Base-by-base conservation (phyloP, 2,888 invertebrate species). In the Andrena praecox region DNA sequence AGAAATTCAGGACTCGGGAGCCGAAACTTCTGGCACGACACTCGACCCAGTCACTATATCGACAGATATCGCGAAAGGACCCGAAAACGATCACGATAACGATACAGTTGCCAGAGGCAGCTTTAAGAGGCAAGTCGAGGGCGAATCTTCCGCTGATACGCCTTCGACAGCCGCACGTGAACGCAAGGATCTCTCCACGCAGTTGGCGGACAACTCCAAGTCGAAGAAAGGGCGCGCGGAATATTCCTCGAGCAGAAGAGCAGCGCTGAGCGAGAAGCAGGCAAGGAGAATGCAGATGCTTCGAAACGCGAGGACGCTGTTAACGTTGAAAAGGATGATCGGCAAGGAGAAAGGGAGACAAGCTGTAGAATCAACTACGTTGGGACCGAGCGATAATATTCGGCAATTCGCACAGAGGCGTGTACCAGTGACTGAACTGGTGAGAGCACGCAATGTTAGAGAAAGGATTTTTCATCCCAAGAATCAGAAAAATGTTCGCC, bases 271-370 rank as follows among this genome's bases (percentile, higher is more conserved):
- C 20, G 20, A 42, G 5, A 4, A 4, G 2, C 29, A 74, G 68
- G 54, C 35, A 42, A n/a, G 66, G 7, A 85, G 75, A 33, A 52
- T 63, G 4, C 76, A 77, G 67, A 20, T 84, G 7, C 71, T 80
- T 1, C 83, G 87, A 0, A 86, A 80, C 70, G 33, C 85, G 0
- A 89, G 84, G 59, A 75, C 86, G 6, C 70, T 90, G 12, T 66
- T 63, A 7, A 78, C 86, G 1, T 35, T 88, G 50, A 82, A 29
- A 16, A 88, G 82, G 31, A 82, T 88, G 29, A 84, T 78, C 24
- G 87, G 87, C 42, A 85, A 80, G 10, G 87, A 59, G 54, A 87
- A 66, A 60, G 16, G 63, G 1, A 85, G 73, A 27, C 89, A 81
- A 67, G 76, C 76, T 5, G 63, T 70, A 10, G 6, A 35, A 8